Evolutionary conservation across 2,797 vertebrate genomes (phyloP).

Genomic region (Gymnodraco acuticeps): DNA sequence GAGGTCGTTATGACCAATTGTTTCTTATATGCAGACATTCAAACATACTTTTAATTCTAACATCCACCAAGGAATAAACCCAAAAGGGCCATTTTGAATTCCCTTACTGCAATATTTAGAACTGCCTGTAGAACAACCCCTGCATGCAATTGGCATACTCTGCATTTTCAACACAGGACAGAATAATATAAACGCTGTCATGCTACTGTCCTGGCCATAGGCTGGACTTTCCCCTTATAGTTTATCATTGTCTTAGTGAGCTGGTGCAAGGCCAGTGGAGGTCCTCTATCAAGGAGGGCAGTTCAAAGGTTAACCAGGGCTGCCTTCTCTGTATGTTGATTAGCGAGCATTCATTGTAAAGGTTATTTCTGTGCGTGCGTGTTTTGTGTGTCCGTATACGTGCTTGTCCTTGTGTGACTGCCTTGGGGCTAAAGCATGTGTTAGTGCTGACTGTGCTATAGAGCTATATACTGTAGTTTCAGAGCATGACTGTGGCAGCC

Average conservation of each 20-base stretch:
- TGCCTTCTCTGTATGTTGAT: constrained; percentile 78
- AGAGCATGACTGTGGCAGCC: constrained; percentile 73
- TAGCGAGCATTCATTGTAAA: constrained; percentile 76
- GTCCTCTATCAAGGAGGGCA: constrained; percentile 60
- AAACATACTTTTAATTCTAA: constrained; percentile 55
- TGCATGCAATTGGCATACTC: constrained; percentile 68
- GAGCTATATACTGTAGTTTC: constrained; percentile 62
- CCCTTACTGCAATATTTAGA: constrained; percentile 56
- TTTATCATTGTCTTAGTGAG: constrained; percentile 67
- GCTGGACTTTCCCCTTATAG: constrained; percentile 62
- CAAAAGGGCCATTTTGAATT: constrained; percentile 40
- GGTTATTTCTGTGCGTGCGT: constrained; percentile 77
- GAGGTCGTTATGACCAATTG: constrained; percentile 44
- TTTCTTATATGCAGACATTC: constrained; percentile 57
- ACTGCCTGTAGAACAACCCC: constrained; percentile 56
- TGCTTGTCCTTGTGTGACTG: constrained; percentile 74
- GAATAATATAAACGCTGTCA: constrained; percentile 49
- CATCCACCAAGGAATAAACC: constrained; percentile 52
- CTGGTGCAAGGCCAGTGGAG: constrained; percentile 56
- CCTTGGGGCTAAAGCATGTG: constrained; percentile 75
- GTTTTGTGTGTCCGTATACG: constrained; percentile 71
- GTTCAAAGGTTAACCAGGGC: constrained; percentile 81
- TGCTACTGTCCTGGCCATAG: constrained; percentile 61
- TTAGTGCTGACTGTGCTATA: constrained; percentile 73
- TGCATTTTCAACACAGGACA: constrained; percentile 56